A percentile compares a stretch with the other conserved stretches of the same genome.
phyloP scores from a whole-genome alignment of 2,113 vertebrate species.

The Pristiophorus japonicus region DNA sequence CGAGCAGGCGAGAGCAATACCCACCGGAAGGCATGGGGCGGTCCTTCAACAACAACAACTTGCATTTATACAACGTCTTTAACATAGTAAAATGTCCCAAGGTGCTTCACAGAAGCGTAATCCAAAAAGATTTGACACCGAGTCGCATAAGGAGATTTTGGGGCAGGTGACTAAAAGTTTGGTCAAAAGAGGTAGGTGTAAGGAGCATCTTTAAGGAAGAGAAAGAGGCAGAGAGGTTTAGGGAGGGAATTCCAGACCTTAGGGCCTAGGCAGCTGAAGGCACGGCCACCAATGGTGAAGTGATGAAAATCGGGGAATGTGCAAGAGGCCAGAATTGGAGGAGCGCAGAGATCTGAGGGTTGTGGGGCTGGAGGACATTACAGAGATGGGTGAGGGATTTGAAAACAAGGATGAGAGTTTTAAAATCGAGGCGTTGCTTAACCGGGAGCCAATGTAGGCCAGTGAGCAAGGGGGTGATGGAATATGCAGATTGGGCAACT shows the following conservation, averaged over 20 bases:
- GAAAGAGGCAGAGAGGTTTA: background rate
- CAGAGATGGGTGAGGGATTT: background rate
- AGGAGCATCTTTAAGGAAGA: background rate
- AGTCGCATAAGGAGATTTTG: background rate
- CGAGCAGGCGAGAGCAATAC: background rate
- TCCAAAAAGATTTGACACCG: background rate
- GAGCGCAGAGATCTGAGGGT: background rate
- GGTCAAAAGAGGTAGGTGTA: no score
- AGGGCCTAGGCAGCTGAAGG: no score
- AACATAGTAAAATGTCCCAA: background rate
- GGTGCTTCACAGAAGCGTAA: background rate
- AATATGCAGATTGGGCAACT: background rate
- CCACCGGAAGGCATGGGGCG: background rate
- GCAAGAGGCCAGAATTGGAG: background rate
- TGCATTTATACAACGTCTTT: background rate
- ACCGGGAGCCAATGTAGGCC: background rate
- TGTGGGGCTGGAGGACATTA: background rate
- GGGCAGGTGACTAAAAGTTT: background rate
- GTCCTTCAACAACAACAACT: background rate
- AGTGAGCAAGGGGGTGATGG: background rate
- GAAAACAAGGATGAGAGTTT: background rate
- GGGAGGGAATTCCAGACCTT: background rate
- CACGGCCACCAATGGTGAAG: background rate
- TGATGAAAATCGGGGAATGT: background rate
- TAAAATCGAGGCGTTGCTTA: background rate